These are phyloP conservation scores for Willisornis vidua DNA, from an alignment of 2,113 vertebrate species.

Conservation along the genomic window DNA sequence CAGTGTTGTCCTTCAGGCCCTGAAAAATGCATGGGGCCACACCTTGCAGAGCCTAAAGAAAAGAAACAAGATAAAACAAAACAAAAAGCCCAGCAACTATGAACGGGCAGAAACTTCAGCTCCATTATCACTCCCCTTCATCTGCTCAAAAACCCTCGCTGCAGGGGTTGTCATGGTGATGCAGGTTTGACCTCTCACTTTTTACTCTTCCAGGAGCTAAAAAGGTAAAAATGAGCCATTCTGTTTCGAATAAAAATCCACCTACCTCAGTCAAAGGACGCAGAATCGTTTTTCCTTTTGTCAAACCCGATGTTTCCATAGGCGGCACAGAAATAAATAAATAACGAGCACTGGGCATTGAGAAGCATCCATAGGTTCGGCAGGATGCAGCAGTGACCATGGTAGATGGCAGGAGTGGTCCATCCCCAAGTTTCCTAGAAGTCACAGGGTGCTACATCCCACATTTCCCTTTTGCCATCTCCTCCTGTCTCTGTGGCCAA, in stretches of 20 bases:
- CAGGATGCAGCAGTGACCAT: not conserved
- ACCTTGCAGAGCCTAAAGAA: not conserved
- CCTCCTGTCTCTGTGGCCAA: rapidly evolving
- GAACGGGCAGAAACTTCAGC: conserved; percentile 62
- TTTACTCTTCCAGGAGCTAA: conserved; percentile 77
- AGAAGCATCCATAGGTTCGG: not conserved
- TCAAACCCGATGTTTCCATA: conserved; percentile 61
- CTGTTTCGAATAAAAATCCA: conserved; percentile 77
- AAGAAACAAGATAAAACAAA: not conserved
- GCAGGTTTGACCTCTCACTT: conserved; percentile 80
- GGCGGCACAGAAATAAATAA: not conserved
- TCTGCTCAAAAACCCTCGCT: conserved; percentile 65
- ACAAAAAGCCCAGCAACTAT: not conserved
- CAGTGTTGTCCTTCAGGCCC: not conserved
- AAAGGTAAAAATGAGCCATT: conserved; percentile 78
- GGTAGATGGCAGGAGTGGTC: not conserved
- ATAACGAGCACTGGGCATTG: not conserved
- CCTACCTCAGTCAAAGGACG: conserved; percentile 63
- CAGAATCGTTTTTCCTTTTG: conserved; percentile 60
- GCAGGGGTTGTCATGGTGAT: conserved; percentile 80
- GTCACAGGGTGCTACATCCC: not conserved
- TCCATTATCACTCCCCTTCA: conserved; percentile 72
- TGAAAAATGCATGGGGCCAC: not conserved
- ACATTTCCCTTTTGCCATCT: rapidly evolving
- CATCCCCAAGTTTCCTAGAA: not conserved